Conservation (phyloP, 2,888 invertebrate genomes). For the Tetragnatha montana region DNA sequence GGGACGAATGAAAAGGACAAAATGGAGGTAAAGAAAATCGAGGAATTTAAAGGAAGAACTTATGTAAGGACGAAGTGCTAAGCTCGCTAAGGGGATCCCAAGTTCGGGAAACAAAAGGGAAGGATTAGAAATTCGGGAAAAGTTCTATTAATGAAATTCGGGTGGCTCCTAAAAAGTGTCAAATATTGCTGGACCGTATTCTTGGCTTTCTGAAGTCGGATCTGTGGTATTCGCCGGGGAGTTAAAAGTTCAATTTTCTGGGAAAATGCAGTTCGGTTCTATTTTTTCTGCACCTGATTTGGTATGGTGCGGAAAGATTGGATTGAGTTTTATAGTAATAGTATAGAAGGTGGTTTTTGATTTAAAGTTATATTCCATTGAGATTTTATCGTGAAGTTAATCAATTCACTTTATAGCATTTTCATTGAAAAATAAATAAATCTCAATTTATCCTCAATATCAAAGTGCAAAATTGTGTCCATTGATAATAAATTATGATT, state of each 20-base stretch:
- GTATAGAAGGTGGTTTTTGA: not conserved
- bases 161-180: conserved; percentile 25
- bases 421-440: too few relatives aligned
- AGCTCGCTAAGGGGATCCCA: conserved; percentile 13
- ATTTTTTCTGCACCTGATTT: not conserved
- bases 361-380: not conserved
- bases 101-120: conserved; percentile 11
- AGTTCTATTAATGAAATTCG: conserved; percentile 49
- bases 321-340: not conserved
- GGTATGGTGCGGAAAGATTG: not conserved
- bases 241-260: conserved; percentile 25
- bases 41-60: conserved; percentile 43
- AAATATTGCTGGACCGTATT: conserved; percentile 19
- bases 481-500: too few relatives aligned
- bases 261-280: conserved; percentile 14
- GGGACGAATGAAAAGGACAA: conserved; percentile 42
- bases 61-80: conserved; percentile 42
- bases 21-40: conserved; percentile 22
- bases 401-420: too few relatives aligned
- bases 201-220: conserved; percentile 4
- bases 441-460: too few relatives aligned
- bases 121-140: conserved; percentile 26
- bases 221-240: conserved; percentile 12
- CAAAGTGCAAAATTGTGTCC: too few relatives aligned
- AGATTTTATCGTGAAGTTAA: too few relatives aligned